Conservation (phyloP, 2,797 vertebrate species). For the Neosalanx taihuensis region DNA sequence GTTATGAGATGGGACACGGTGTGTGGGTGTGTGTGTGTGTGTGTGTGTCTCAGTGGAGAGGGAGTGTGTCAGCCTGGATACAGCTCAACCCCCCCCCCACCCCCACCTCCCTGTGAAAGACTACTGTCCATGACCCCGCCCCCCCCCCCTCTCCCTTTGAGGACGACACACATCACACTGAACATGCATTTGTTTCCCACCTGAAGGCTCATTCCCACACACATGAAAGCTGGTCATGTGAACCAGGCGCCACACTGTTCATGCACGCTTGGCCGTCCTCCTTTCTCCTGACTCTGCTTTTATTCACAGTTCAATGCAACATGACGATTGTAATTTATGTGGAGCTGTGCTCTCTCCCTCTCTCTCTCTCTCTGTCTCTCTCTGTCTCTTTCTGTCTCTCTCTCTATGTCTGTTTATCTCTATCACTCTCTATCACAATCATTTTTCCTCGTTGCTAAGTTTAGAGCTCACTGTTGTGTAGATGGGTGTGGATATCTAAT, state of each 20-base stretch:
- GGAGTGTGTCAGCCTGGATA: constrained; percentile 30
- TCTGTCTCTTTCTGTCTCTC: constrained; percentile 44
- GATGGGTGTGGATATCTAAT: constrained; percentile 83
- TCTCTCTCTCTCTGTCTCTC: constrained; percentile 33
- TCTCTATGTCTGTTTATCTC: constrained; percentile 40
- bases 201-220: constrained; percentile 80
- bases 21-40: constrained; percentile 48
- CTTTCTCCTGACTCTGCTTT: constrained; percentile 73
- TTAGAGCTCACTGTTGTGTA: constrained; percentile 90
- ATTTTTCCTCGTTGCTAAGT: constrained; percentile 78
- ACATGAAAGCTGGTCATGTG: constrained; percentile 83
- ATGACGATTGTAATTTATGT: constrained; percentile 91
- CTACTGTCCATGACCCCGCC: constrained; percentile 41
- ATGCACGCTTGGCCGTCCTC: constrained; percentile 66
- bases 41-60: constrained; percentile 5
- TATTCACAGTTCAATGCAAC: constrained; percentile 86
- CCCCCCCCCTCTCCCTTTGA: constrained; percentile 26
- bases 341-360: constrained; percentile 83
- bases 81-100: background rate
- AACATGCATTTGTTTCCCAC: constrained; percentile 66
- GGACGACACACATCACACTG: constrained; percentile 66
- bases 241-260: constrained; percentile 72
- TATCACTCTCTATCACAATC: constrained; percentile 46
- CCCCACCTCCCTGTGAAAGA: constrained; percentile 60
- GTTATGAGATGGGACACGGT: constrained; percentile 61